Evolutionary conservation across 2,888 invertebrate species (phyloP).

Genomic region (Calameuta idolon): DNA sequence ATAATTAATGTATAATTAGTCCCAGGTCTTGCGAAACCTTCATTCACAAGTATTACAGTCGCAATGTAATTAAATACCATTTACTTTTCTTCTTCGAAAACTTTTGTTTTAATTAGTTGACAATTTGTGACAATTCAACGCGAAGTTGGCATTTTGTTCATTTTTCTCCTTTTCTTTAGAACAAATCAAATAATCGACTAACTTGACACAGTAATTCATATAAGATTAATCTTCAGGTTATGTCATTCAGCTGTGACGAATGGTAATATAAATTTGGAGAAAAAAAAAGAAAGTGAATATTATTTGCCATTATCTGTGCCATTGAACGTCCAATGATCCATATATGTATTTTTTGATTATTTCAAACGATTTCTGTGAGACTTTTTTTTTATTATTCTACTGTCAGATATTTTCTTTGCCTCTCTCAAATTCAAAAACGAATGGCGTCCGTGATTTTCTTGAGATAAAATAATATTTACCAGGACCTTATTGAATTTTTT

Average conservation of each 20-base stretch:
- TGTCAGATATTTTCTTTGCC: not conserved
- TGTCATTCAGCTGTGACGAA: not conserved
- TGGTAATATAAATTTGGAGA: not conserved
- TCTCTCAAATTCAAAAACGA: not conserved
- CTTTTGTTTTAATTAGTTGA: not conserved
- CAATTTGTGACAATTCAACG: not conserved
- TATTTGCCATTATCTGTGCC: not conserved
- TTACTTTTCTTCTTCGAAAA: not conserved
- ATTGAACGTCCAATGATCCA: not conserved
- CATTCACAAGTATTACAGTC: not conserved
- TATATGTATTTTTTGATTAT: not conserved
- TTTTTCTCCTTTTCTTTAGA: not conserved
- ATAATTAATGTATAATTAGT: not conserved
- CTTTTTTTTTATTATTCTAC: no score
- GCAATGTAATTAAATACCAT: not conserved
- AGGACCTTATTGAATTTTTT: not conserved
- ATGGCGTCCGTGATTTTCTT: not conserved
- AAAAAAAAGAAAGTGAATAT: not conserved
- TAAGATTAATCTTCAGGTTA: not conserved
- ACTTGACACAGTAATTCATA: not conserved
- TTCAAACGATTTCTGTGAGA: not conserved
- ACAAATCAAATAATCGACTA: not conserved
- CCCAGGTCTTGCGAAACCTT: not conserved
- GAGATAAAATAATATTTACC: not conserved
- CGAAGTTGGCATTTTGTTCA: not conserved